Evolutionary conservation across 2,888 invertebrate genomes (phyloP).

Genomic region (Spodoptera picta): DNA sequence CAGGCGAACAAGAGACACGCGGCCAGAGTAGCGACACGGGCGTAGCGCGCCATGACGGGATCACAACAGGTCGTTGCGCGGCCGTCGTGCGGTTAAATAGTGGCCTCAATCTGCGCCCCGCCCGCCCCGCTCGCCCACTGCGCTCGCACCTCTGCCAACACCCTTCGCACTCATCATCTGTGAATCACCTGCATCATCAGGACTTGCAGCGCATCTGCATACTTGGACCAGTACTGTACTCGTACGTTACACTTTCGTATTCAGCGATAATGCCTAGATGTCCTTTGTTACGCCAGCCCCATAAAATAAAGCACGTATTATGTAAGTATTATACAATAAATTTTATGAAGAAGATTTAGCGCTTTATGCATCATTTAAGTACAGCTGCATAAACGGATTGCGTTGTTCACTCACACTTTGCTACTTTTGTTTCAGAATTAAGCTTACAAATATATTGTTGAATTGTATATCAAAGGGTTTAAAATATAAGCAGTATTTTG

Average conservation of each 20-base stretch:
- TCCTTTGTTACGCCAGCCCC: constrained; percentile 29
- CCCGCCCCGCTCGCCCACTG: constrained; percentile 87
- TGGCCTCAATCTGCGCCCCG: constrained; percentile 88
- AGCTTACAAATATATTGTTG: neutral
- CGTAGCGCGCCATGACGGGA: constrained; percentile 89
- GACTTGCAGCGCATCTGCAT: constrained; percentile 54
- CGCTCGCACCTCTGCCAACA: constrained; percentile 83
- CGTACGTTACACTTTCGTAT: constrained; percentile 21
- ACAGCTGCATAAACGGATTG: constrained; percentile 13
- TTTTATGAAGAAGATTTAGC: constrained; percentile 32
- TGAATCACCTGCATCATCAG: constrained; percentile 78
- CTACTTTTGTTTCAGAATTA: constrained; percentile 4
- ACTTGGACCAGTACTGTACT: constrained; percentile 2
- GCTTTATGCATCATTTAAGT: constrained; percentile 27
- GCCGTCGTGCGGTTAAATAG: constrained; percentile 87
- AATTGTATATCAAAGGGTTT: too few species aligned
- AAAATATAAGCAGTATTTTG: too few species aligned
- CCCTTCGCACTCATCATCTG: constrained; percentile 85
- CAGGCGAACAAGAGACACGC: constrained; percentile 87
- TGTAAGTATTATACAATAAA: constrained; percentile 44
- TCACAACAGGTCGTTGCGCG: constrained; percentile 89
- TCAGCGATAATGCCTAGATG: constrained; percentile 19
- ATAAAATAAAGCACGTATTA: constrained; percentile 37
- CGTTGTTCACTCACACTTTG: constrained; percentile 21
- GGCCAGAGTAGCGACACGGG: constrained; percentile 88